Evolutionary conservation across 92 coral and sea anemone species (phyloP).

Genomic region (Epizoanthus scotinus): DNA sequence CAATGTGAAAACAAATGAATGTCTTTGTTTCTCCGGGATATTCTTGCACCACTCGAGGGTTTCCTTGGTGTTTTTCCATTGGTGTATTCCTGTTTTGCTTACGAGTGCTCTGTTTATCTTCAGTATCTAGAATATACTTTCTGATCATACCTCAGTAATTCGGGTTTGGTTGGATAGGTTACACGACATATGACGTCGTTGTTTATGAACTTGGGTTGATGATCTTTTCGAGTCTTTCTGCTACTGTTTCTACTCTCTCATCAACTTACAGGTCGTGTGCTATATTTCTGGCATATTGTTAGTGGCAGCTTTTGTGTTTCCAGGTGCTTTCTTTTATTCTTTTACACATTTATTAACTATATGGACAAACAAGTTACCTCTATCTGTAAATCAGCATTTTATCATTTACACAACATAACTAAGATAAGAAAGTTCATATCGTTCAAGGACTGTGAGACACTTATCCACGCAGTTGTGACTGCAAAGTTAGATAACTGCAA

Average conservation of each 20-base stretch:
- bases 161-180: neutral
- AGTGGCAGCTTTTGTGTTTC: neutral
- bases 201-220: neutral
- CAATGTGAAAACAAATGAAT: neutral
- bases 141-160: neutral
- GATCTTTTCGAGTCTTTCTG: neutral
- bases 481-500: too few species aligned
- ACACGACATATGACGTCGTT: neutral
- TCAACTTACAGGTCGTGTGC: neutral
- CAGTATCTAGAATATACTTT: neutral
- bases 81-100: neutral
- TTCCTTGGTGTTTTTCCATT: neutral
- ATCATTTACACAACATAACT: too few species aligned
- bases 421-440: too few species aligned
- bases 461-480: too few species aligned
- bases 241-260: neutral
- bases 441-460: too few species aligned
- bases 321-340: neutral
- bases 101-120: neutral
- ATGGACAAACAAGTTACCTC: too few species aligned
- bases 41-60: neutral
- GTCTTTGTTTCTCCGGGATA: neutral
- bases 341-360: neutral
- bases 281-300: neutral
- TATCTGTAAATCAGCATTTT: too few species aligned